Percentiles rank a stretch among this genome's conserved stretches.
Evolutionary conservation across 2,888 invertebrate species (phyloP).

Genomic region (Campaea margaritaria): DNA sequence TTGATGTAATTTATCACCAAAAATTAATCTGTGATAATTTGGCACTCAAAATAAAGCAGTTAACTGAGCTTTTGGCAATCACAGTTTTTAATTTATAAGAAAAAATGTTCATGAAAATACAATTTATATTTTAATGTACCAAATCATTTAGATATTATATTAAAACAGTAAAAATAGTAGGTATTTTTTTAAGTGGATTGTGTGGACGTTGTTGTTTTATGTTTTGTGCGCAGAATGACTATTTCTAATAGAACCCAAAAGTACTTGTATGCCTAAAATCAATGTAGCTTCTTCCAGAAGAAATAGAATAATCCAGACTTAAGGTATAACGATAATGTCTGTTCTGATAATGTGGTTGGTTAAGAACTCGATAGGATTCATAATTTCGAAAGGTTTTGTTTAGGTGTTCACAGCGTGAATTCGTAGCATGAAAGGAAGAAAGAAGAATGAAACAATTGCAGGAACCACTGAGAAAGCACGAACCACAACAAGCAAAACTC

Average conservation of each 20-base stretch:
- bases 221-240: background rate
- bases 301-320: no score
- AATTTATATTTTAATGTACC: background rate
- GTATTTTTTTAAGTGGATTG: conserved; percentile 1
- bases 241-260: background rate
- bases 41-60: conserved; percentile 12
- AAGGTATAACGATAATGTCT: no score
- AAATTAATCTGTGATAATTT: conserved; percentile 27
- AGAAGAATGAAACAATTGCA: no score
- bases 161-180: background rate
- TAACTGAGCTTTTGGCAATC: conserved; percentile 14
- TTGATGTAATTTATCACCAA: conserved; percentile 7
- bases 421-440: no score
- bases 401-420: no score
- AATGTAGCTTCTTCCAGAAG: background rate
- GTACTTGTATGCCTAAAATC: background rate
- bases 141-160: background rate
- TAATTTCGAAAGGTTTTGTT: no score
- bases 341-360: no score
- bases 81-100: background rate
- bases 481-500: no score
- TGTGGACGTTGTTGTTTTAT: background rate
- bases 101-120: background rate
- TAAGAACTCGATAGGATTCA: no score
- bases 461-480: no score